These are phyloP conservation scores for Ochotona princeps DNA, from an alignment of 2,113 vertebrate genomes.

Conservation along the genomic window DNA sequence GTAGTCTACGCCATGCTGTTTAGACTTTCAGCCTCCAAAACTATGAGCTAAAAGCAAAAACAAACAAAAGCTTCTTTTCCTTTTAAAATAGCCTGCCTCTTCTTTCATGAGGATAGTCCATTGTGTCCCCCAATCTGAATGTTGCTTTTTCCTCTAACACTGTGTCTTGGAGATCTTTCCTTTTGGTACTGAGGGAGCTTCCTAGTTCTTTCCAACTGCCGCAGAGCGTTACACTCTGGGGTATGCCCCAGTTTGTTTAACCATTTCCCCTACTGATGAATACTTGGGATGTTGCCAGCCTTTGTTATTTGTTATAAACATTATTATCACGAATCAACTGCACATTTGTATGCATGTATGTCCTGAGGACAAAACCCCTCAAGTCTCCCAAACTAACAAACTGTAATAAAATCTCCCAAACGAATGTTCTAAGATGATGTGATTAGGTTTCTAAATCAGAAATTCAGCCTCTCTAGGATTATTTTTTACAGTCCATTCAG, in stretches of 20 bases:
- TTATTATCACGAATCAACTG: slow-evolving; percentile 42
- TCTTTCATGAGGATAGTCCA: neutral
- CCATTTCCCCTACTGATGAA: neutral
- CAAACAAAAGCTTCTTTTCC: no score
- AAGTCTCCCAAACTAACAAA: slow-evolving; percentile 49
- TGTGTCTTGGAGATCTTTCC: neutral
- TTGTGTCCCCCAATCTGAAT: neutral
- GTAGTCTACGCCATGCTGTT: no score
- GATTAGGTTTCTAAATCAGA: slow-evolving; percentile 42
- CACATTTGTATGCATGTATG: slow-evolving; percentile 34
- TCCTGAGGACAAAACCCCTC: slow-evolving; percentile 43
- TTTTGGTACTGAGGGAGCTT: neutral
- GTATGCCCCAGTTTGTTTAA: slow-evolving; percentile 26
- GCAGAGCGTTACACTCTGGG: neutral
- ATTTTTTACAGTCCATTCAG: slow-evolving; percentile 32
- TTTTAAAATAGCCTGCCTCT: neutral
- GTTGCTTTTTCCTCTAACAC: neutral
- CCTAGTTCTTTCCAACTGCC: slow-evolving; percentile 47
- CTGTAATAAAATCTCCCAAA: slow-evolving; percentile 56
- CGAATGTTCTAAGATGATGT: slow-evolving; percentile 50
- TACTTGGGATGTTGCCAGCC: slow-evolving; percentile 1
- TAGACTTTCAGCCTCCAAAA: no score
- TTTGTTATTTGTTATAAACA: slow-evolving; percentile 56
- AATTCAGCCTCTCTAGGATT: slow-evolving; percentile 61
- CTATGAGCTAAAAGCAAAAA: no score